Evolutionary conservation across 2,888 invertebrate genomes (phyloP).

Genomic region (Ichneumon xanthorius): DNA sequence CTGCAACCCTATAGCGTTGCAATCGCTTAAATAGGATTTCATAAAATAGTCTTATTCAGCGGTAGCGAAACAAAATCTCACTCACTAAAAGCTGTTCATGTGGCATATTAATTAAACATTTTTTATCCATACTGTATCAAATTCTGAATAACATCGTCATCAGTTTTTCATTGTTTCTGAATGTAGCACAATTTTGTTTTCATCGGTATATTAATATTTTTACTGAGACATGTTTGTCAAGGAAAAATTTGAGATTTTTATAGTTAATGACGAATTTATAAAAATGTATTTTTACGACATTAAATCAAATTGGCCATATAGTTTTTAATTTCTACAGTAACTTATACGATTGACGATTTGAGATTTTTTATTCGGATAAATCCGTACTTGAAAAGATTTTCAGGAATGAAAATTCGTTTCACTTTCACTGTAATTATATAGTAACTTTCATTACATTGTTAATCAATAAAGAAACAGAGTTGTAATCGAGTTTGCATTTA

Average conservation of each 20-base stretch:
- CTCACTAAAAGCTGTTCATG: background rate
- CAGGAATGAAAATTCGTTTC: background rate
- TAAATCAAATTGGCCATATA: too few species aligned
- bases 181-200: background rate
- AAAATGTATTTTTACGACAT: background rate
- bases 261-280: background rate
- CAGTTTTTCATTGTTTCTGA: too few species aligned
- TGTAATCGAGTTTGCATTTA: background rate
- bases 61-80: background rate
- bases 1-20: conserved; percentile 3
- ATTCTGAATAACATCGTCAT: too few species aligned
- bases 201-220: background rate
- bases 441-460: background rate
- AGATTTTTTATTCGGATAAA: background rate
- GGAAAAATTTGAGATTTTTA: background rate
- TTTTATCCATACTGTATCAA: too few species aligned
- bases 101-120: background rate
- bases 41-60: background rate
- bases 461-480: background rate
- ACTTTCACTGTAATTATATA: background rate
- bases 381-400: background rate
- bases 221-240: background rate
- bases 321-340: background rate
- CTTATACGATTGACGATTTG: background rate
- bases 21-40: conserved; percentile 29